Percentiles rank a stretch among this genome's conserved stretches.
Conservation (phyloP, 2,113 vertebrate species). For the Corythaeola cristata region DNA sequence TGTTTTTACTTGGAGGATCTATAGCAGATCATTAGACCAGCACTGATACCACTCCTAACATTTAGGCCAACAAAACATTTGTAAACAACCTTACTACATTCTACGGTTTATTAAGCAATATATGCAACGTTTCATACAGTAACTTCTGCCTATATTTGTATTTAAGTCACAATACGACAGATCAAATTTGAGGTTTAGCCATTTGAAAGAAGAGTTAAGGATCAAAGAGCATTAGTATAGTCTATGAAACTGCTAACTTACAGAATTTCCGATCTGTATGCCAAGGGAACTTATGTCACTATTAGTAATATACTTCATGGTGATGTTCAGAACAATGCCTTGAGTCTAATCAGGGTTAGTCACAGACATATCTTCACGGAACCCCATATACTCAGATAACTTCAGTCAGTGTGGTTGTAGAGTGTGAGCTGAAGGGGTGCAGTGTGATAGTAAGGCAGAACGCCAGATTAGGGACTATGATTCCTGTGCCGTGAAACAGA, state of each 20-base stretch:
- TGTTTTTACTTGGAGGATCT: background rate
- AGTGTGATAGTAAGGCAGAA: background rate
- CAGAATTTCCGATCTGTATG: background rate
- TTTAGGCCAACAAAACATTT: background rate
- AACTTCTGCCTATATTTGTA: background rate
- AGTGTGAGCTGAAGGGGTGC: background rate
- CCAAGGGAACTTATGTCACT: background rate
- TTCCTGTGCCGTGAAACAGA: accelerated
- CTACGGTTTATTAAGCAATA: background rate
- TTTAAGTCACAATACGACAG: background rate
- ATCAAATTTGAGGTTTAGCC: background rate
- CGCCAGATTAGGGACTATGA: background rate
- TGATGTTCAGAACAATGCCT: background rate
- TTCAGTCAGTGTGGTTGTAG: accelerated
- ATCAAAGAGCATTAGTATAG: background rate
- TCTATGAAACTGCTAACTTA: background rate
- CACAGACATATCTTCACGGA: background rate
- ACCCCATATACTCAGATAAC: background rate
- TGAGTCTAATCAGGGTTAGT: background rate
- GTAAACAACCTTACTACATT: background rate
- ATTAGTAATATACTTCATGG: background rate
- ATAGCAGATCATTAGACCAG: background rate
- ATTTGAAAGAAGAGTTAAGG: background rate
- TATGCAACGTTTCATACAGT: background rate
- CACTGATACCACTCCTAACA: background rate